A percentile compares a stretch with the other conserved stretches of the same genome.
These are phyloP conservation scores for Eupleurogrammus muticus DNA, from an alignment of 2,797 vertebrate genomes.

Conservation along the genomic window DNA sequence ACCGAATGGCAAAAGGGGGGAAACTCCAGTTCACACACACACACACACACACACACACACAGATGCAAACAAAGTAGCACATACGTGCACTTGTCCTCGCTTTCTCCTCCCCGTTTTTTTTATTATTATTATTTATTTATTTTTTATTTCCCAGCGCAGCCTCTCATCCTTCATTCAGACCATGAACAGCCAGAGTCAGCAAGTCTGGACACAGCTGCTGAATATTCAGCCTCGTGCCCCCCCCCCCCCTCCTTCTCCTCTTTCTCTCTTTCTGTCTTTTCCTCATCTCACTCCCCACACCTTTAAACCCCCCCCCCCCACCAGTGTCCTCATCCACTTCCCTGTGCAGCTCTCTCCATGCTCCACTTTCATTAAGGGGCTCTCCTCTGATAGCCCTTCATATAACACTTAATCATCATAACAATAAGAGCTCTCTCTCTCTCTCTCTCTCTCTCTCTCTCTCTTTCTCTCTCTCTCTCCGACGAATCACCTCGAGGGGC, in stretches of 20 bases:
- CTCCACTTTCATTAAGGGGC: conserved; percentile 82
- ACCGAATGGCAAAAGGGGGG: conserved; percentile 40
- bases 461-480: conserved; percentile 41
- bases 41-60: conserved; percentile 26
- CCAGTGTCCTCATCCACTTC: conserved; percentile 30
- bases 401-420: conserved; percentile 84
- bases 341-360: conserved; percentile 58
- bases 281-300: conserved; percentile 27
- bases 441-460: conserved; percentile 27
- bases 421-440: conserved; percentile 78
- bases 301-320: conserved; percentile 52
- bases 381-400: conserved; percentile 84
- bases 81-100: conserved; percentile 37
- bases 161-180: conserved; percentile 75
- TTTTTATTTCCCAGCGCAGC: conserved; percentile 35
- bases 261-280: conserved; percentile 7
- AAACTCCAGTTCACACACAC: conserved; percentile 53
- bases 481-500: conserved; percentile 76
- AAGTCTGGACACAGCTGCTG: conserved; percentile 81
- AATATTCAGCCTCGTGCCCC: conserved; percentile 73
- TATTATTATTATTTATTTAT: neutral
- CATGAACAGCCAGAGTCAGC: conserved; percentile 80
- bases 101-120: conserved; percentile 12
- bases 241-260: conserved; percentile 40
- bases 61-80: conserved; percentile 2